Conservation (phyloP, 2,888 invertebrate genomes). For the Cyaniris semiargus region DNA sequence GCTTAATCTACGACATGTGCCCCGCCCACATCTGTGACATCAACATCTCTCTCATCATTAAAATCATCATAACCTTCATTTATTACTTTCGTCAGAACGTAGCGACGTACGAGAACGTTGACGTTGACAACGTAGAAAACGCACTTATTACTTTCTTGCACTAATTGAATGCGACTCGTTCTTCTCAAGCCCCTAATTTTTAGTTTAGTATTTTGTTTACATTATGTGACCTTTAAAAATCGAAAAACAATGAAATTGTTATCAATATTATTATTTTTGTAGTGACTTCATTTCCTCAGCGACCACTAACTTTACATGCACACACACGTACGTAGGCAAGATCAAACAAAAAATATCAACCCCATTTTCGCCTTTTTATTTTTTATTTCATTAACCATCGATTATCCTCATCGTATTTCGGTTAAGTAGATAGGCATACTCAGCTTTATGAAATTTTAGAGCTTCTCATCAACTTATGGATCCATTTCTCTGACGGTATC, state of each 20-base stretch:
- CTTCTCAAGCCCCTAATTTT: too few species aligned
- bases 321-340: neutral
- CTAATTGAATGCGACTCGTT: too few species aligned
- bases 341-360: neutral
- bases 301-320: neutral
- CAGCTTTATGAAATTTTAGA: neutral
- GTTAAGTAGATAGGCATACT: neutral
- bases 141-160: too few species aligned
- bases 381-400: constrained; percentile 2
- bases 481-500: too few species aligned
- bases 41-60: neutral
- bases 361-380: constrained; percentile 6
- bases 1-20: constrained; percentile 1
- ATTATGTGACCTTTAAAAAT: too few species aligned
- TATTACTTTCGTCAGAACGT: too few species aligned
- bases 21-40: neutral
- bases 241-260: too few species aligned
- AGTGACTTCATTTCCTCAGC: neutral
- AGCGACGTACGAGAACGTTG: too few species aligned
- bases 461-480: too few species aligned
- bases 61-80: neutral
- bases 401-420: neutral
- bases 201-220: too few species aligned
- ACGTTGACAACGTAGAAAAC: too few species aligned
- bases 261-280: too few species aligned